Percentiles rank a stretch among this genome's conserved stretches.
Conservation (phyloP, 2,888 invertebrate species). For the Cenopis cana region DNA sequence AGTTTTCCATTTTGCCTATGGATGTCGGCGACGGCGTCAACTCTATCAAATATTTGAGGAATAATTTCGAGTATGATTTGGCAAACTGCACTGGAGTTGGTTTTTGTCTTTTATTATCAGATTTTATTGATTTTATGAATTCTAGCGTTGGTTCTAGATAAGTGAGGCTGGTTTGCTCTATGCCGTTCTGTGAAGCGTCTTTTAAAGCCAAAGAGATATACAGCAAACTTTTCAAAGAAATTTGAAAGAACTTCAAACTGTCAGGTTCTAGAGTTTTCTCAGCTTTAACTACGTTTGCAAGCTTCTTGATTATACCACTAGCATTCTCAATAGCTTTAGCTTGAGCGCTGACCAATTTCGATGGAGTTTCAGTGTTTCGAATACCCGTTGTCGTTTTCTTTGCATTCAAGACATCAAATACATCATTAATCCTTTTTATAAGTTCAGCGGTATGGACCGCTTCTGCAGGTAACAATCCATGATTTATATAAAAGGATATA, state of each 20-base stretch:
- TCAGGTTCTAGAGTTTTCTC: not conserved
- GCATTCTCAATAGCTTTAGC: slow-evolving; percentile 11
- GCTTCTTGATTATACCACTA: not conserved
- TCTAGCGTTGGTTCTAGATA: slow-evolving; percentile 11
- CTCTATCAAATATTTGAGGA: slow-evolving; percentile 20
- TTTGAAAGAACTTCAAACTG: slow-evolving; percentile 6
- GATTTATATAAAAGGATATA: slow-evolving; percentile 6
- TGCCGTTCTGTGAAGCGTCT: not conserved
- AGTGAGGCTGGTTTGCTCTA: not conserved
- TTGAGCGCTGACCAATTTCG: not conserved
- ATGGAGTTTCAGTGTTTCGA: not conserved
- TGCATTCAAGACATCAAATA: slow-evolving; percentile 13
- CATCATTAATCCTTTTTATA: slow-evolving; percentile 10
- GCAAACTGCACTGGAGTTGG: slow-evolving; percentile 7
- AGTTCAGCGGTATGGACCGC: slow-evolving; percentile 5
- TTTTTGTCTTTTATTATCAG: slow-evolving; percentile 9
- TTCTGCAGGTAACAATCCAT: not conserved
- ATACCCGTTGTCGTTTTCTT: not conserved
- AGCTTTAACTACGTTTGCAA: not conserved
- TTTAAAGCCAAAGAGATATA: not conserved
- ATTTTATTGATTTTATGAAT: not conserved
- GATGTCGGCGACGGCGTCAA: slow-evolving; percentile 17
- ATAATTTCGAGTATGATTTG: slow-evolving; percentile 6
- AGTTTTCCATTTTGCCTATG: slow-evolving; percentile 22
- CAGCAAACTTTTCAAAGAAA: slow-evolving; percentile 6